phyloP scores from a whole-genome alignment of 2,888 invertebrate species.

The Orchestes rusci region DNA sequence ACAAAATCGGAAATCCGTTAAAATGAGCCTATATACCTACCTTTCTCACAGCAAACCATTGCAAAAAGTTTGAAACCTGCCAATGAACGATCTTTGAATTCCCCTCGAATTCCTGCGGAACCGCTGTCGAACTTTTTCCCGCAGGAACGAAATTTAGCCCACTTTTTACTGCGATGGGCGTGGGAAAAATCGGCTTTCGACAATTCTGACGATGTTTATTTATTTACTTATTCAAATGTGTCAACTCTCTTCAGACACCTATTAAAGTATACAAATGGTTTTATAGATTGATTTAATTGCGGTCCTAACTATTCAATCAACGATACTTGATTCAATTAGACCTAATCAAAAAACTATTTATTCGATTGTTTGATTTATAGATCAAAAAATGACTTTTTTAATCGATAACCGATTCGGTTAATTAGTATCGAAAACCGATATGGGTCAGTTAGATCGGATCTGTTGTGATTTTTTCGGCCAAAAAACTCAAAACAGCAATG shows the following conservation, averaged over 20 bases:
- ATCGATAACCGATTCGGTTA: slow-evolving; percentile 6
- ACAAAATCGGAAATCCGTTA: too few species aligned
- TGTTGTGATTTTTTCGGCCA: too few species aligned
- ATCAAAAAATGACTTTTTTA: too few species aligned
- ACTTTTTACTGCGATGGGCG: slow-evolving; percentile 21
- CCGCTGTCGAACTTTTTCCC: slow-evolving; percentile 19
- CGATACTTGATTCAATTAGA: slow-evolving; percentile 11
- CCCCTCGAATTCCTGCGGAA: slow-evolving; percentile 19
- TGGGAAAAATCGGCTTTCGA: slow-evolving; percentile 21
- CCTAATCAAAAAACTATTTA: slow-evolving; percentile 17
- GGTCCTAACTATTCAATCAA: too few species aligned
- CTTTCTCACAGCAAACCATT: slow-evolving; percentile 14
- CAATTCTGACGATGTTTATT: slow-evolving; percentile 15
- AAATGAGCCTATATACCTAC: too few species aligned
- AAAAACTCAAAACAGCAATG: too few species aligned
- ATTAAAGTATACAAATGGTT: too few species aligned
- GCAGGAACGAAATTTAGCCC: slow-evolving; percentile 24
- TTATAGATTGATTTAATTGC: too few species aligned
- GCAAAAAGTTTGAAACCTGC: slow-evolving; percentile 14
- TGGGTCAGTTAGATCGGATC: too few species aligned
- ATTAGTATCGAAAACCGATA: too few species aligned
- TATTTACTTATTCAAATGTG: too few species aligned
- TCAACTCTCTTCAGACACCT: too few species aligned
- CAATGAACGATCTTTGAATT: slow-evolving; percentile 24
- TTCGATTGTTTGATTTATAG: slow-evolving; percentile 20